Percentiles rank a stretch among this genome's conserved stretches.
Conservation (phyloP, 53 echinoderm and acorn worm species). For the Glandiceps talaboti region DNA sequence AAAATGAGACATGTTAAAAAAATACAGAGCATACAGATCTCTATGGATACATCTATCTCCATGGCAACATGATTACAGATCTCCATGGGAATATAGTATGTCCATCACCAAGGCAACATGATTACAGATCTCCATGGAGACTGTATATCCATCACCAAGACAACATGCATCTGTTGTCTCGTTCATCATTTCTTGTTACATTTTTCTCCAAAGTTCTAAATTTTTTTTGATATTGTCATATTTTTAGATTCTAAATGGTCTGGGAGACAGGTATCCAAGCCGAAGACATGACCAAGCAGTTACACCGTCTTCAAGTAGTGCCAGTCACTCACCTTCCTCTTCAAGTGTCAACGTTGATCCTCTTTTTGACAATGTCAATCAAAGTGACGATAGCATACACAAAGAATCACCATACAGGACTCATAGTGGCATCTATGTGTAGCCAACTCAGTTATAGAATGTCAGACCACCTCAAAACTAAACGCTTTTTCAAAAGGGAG, state of each 20-base stretch:
- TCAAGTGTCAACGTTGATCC: neutral
- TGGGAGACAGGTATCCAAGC: neutral
- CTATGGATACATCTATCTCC: too few species aligned
- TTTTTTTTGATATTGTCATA: neutral
- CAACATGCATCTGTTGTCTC: neutral
- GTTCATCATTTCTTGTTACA: neutral
- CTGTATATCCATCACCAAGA: too few species aligned
- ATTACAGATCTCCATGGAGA: too few species aligned
- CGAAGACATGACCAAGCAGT: neutral
- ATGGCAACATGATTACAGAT: too few species aligned
- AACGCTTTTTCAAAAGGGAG: too few species aligned
- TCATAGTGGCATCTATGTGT: neutral
- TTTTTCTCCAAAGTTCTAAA: neutral
- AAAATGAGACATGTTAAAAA: too few species aligned
- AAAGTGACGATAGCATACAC: neutral
- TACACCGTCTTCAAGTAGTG: neutral
- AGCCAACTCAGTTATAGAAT: too few species aligned
- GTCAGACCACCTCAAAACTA: too few species aligned
- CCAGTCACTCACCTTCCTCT: neutral
- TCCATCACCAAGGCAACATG: too few species aligned
- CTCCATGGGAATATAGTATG: too few species aligned
- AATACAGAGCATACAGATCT: too few species aligned
- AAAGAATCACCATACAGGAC: neutral
- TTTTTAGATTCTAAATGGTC: neutral
- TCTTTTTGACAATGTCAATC: neutral